These are phyloP conservation scores for Brachyalestes nurse DNA, from an alignment of 2,797 vertebrate species.

Conservation along the genomic window DNA sequence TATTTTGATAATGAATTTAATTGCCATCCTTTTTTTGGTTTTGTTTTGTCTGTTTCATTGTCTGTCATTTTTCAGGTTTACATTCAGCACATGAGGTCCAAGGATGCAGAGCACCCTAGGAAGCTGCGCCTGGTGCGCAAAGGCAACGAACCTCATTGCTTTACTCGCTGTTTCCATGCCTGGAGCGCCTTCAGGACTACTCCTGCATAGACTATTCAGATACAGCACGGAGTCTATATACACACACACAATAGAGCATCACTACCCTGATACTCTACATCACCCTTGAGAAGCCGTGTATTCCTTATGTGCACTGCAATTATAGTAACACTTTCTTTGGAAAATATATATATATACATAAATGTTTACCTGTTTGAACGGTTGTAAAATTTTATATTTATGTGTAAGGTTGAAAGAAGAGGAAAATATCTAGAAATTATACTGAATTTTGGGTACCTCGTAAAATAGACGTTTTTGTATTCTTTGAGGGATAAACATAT, in stretches of 20 bases:
- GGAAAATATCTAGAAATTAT: conserved; percentile 23
- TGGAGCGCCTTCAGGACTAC: conserved; percentile 92
- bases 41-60: not conserved
- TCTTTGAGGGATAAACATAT: conserved; percentile 33
- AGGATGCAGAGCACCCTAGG: conserved; percentile 83
- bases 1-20: not conserved
- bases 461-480: conserved; percentile 35
- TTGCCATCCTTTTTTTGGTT: not conserved
- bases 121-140: conserved; percentile 95
- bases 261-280: conserved; percentile 35
- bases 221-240: conserved; percentile 1
- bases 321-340: conserved; percentile 51
- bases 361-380: conserved; percentile 35
- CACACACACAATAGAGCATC: conserved; percentile 25
- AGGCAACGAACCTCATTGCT: conserved; percentile 93
- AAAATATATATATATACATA: conserved; percentile 7
- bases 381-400: conserved; percentile 53
- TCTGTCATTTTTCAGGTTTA: conserved; percentile 83
- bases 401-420: conserved; percentile 33
- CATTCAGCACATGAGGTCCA: conserved; percentile 96
- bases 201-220: conserved; percentile 70
- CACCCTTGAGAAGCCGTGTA: conserved; percentile 28
- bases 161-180: conserved; percentile 95
- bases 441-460: conserved; percentile 24
- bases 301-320: conserved; percentile 44